Evolutionary conservation across 2,113 vertebrate species (phyloP).

Genomic region (Falcunculus frontatus): DNA sequence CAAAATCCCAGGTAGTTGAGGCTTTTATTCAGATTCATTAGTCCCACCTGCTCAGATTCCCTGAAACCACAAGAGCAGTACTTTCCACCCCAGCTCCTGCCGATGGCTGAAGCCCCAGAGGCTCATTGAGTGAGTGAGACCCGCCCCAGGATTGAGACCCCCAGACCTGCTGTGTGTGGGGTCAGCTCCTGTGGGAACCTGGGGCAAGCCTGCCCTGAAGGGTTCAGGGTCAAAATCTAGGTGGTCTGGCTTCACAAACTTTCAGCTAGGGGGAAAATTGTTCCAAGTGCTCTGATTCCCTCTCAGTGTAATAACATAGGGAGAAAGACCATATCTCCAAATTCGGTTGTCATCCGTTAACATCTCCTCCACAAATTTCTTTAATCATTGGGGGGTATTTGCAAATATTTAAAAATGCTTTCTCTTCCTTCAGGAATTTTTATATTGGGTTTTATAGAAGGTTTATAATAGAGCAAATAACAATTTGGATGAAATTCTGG

Average conservation of each 20-base stretch:
- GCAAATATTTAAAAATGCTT: constrained; percentile 69
- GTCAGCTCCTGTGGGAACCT: background rate
- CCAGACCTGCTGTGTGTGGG: background rate
- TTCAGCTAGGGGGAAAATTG: background rate
- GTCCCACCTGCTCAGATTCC: background rate
- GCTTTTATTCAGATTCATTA: background rate
- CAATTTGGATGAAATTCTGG: constrained; percentile 75
- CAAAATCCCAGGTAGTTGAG: background rate
- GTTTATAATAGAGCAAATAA: constrained; percentile 77
- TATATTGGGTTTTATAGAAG: constrained; percentile 70
- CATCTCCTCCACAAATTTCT: constrained; percentile 51
- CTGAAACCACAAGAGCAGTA: background rate
- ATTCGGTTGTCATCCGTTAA: background rate
- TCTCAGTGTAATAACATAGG: background rate
- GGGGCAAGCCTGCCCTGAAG: background rate
- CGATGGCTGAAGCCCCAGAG: background rate
- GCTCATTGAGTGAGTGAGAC: rapidly evolving
- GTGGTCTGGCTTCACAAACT: background rate
- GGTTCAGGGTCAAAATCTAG: background rate
- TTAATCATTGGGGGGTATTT: constrained; percentile 69
- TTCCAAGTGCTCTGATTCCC: background rate
- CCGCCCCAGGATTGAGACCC: rapidly evolving
- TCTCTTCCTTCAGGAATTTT: constrained; percentile 74
- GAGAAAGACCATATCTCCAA: background rate
- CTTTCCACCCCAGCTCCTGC: background rate